Conservation (phyloP, 2,797 vertebrate genomes). For the Peromyscus melanophrys region DNA sequence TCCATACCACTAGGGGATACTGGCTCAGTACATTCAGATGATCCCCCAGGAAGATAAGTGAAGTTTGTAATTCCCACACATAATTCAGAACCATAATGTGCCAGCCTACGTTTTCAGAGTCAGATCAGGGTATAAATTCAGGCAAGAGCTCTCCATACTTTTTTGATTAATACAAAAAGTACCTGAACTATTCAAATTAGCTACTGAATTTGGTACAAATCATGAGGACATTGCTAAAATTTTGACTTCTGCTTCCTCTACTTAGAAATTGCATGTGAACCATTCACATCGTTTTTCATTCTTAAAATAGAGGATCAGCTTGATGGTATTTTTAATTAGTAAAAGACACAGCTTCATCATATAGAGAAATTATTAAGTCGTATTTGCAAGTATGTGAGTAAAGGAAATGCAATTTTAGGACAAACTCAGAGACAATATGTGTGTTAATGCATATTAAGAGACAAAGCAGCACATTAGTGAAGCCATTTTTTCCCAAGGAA, state of each 20-base stretch:
- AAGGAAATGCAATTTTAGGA: neutral
- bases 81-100: neutral
- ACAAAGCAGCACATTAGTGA: neutral
- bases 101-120: neutral
- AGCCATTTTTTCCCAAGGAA: neutral
- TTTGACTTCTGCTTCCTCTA: neutral
- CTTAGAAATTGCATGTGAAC: neutral
- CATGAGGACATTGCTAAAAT: conserved; percentile 28
- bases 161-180: conserved; percentile 16
- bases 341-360: neutral
- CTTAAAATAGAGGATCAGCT: neutral
- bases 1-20: neutral
- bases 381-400: neutral
- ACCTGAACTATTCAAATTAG: conserved; percentile 1
- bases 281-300: conserved; percentile 24
- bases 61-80: neutral
- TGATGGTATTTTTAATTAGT: neutral
- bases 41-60: neutral
- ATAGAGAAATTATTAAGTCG: neutral
- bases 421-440: neutral
- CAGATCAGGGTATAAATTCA: conserved; percentile 31
- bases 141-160: neutral
- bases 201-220: conserved; percentile 28
- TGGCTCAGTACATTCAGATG: neutral
- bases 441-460: neutral